phyloP scores from a whole-genome alignment of 2,888 invertebrate genomes.

The Dryocosmus kuriphilus region DNA sequence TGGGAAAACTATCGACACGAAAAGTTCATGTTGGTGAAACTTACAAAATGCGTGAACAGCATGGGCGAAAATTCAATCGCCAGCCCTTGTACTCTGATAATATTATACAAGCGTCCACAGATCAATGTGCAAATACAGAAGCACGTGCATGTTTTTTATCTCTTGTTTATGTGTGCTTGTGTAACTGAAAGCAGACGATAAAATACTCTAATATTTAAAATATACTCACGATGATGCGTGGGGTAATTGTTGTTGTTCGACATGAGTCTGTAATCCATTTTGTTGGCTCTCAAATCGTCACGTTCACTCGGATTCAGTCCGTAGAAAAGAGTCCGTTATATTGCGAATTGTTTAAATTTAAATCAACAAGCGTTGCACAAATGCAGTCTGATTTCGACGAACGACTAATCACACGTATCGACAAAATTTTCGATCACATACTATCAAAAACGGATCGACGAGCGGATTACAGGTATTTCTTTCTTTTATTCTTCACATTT shows the following conservation, averaged over 20 bases:
- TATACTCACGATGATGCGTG: conserved; percentile 68
- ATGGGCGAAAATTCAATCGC: conserved; percentile 19
- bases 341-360: conserved; percentile 21
- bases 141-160: conserved; percentile 29
- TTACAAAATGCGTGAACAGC: conserved; percentile 2
- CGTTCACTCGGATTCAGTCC: conserved; percentile 42
- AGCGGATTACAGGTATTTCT: conserved; percentile 3
- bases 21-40: not conserved
- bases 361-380: conserved; percentile 7
- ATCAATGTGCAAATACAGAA: conserved; percentile 30
- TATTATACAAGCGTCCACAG: conserved; percentile 35
- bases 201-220: conserved; percentile 24
- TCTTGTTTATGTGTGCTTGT: not conserved
- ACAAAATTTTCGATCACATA: conserved; percentile 2
- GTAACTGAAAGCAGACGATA: conserved; percentile 4
- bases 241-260: conserved; percentile 66
- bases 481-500: not conserved
- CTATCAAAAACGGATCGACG: not conserved
- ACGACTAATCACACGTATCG: conserved; percentile 13
- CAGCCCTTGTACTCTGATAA: conserved; percentile 35
- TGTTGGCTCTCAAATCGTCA: conserved; percentile 50
- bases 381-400: not conserved
- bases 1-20: not conserved
- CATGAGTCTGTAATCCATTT: conserved; percentile 68
- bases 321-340: conserved; percentile 19